Percentiles rank a stretch among this genome's conserved stretches.
Evolutionary conservation across 2,888 invertebrate genomes (phyloP).

Genomic region (Phengaris arion): DNA sequence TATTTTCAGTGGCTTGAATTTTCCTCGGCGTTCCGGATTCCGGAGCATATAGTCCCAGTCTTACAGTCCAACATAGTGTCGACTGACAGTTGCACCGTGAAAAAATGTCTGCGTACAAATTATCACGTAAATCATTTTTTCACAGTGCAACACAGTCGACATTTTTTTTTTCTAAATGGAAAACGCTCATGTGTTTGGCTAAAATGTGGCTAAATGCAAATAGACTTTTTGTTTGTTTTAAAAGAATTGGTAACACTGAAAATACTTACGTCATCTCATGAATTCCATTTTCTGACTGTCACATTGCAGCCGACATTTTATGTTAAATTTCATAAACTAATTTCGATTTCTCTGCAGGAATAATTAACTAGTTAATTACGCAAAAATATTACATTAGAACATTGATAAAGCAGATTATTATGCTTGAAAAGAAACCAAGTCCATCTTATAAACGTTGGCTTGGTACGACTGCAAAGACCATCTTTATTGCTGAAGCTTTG

Average conservation of each 20-base stretch:
- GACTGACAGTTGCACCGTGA: too few relatives aligned
- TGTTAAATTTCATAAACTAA: background rate
- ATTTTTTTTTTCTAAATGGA: too few relatives aligned
- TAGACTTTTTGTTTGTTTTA: background rate
- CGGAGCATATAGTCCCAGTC: too few relatives aligned
- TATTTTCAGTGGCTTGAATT: too few relatives aligned
- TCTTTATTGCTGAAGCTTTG: constrained; percentile 80
- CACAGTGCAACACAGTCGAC: too few relatives aligned
- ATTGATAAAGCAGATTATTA: constrained; percentile 57
- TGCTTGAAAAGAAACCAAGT: constrained; percentile 84
- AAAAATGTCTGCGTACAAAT: too few relatives aligned
- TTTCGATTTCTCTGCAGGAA: background rate
- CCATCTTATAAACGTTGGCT: constrained; percentile 74
- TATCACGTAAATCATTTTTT: too few relatives aligned
- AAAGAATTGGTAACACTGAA: constrained; percentile 6
- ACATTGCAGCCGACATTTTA: constrained; percentile 16
- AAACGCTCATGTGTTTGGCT: background rate
- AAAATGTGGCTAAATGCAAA: background rate
- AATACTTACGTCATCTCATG: constrained; percentile 13
- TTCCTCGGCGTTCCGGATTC: too few relatives aligned
- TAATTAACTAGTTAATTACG: background rate
- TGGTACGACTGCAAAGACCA: constrained; percentile 73
- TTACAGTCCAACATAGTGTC: too few relatives aligned
- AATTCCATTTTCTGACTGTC: background rate
- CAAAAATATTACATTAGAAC: background rate